Percentiles rank a stretch among this genome's conserved stretches.
These are phyloP conservation scores for Acanthococcus lagerstroemiae DNA, from an alignment of 2,888 invertebrate genomes.

Conservation along the genomic window DNA sequence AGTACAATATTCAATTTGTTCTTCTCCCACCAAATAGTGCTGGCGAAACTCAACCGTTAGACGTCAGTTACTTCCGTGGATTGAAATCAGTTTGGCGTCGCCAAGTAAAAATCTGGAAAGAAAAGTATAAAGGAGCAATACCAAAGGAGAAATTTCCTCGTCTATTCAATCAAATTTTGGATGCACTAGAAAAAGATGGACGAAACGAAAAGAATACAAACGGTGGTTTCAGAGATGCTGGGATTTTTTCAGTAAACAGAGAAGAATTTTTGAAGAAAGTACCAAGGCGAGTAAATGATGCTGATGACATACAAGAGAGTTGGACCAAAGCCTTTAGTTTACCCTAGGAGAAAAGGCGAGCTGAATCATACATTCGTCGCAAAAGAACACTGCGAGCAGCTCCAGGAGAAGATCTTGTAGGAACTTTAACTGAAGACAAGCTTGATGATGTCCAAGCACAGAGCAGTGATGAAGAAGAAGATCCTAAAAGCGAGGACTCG, in stretches of 20 bases:
- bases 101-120: background rate
- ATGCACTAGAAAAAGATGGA: background rate
- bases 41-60: slow-evolving; percentile 33
- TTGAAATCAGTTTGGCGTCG: background rate
- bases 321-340: background rate
- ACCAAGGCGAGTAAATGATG: background rate
- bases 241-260: background rate
- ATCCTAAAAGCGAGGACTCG: background rate
- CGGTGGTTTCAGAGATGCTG: background rate
- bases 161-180: background rate
- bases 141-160: background rate
- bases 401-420: background rate
- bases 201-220: background rate
- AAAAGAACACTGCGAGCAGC: background rate
- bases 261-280: background rate
- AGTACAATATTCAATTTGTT: slow-evolving; percentile 32
- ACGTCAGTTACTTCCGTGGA: slow-evolving; percentile 18
- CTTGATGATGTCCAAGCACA: background rate
- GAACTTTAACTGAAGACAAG: background rate
- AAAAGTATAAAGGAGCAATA: background rate
- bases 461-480: background rate
- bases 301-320: background rate
- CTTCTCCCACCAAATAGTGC: slow-evolving; percentile 33
- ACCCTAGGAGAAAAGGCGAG: background rate
- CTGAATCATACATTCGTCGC: background rate